Percentiles rank a stretch among this genome's conserved stretches.
These are phyloP conservation scores for Marmota flaviventris DNA, from an alignment of 2,113 vertebrate genomes.

Conservation along the genomic window DNA sequence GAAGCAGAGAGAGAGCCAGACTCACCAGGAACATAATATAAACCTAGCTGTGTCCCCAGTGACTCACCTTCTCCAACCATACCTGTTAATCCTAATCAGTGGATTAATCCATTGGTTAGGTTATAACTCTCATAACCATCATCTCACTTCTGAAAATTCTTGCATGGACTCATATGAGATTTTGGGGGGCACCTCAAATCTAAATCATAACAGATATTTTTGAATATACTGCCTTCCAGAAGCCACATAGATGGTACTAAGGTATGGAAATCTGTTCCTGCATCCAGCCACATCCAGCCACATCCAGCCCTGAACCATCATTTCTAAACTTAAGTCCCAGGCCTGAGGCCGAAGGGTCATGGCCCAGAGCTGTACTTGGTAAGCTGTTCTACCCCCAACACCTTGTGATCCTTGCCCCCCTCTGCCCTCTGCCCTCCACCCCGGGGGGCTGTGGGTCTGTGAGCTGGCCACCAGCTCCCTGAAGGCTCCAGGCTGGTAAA, in stretches of 20 bases:
- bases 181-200: no score
- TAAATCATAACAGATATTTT: no score
- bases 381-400: background rate
- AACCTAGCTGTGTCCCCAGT: no score
- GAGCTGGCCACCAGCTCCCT: background rate
- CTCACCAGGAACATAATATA: no score
- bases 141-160: no score
- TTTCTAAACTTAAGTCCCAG: background rate
- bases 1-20: no score
- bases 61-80: no score
- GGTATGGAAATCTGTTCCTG: background rate
- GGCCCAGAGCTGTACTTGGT: background rate
- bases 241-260: background rate
- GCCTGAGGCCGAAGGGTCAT: background rate
- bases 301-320: accelerated
- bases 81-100: no score
- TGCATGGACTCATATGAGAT: no score
- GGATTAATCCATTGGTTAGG: no score
- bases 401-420: background rate
- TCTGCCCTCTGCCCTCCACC: background rate
- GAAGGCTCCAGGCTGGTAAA: constrained; percentile 19
- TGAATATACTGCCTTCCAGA: background rate
- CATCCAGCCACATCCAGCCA: background rate
- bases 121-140: no score
- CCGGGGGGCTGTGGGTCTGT: background rate